phyloP scores from a whole-genome alignment of 2,888 invertebrate genomes.

The Creontiades dilutus region DNA sequence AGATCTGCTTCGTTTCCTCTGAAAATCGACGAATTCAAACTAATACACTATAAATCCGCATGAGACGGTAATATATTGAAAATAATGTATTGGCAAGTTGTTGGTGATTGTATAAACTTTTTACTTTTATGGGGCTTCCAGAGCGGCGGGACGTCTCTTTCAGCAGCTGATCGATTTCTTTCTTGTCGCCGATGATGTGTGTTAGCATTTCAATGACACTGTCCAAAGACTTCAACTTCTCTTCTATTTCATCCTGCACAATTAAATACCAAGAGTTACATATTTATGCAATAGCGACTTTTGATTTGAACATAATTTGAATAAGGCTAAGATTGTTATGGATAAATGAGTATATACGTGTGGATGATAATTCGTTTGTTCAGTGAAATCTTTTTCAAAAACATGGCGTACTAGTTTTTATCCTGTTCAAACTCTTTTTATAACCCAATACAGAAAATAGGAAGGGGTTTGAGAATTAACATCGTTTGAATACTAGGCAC shows the following conservation, averaged over 20 bases:
- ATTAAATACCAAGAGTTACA: not conserved
- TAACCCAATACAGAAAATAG: too few species aligned
- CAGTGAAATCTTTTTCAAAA: too few species aligned
- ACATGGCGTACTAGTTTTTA: too few species aligned
- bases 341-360: too few species aligned
- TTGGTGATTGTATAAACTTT: not conserved
- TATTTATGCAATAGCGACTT: too few species aligned
- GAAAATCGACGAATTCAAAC: not conserved
- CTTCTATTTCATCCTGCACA: conserved; percentile 86
- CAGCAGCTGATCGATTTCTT: conserved; percentile 77
- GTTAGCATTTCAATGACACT: conserved; percentile 94
- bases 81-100: not conserved
- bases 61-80: not conserved
- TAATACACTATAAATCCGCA: not conserved
- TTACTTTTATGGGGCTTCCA: conserved; percentile 4
- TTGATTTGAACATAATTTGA: too few species aligned
- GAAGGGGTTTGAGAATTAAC: too few species aligned
- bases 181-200: conserved; percentile 87
- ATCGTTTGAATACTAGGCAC: too few species aligned
- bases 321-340: too few species aligned
- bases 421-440: too few species aligned
- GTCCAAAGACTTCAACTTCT: conserved; percentile 89
- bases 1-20: conserved; percentile 48
- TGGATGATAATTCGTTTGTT: too few species aligned
- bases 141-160: conserved; percentile 51